Evolutionary conservation across 2,113 vertebrate species (phyloP).

Genomic region (Pygoscelis adeliae): DNA sequence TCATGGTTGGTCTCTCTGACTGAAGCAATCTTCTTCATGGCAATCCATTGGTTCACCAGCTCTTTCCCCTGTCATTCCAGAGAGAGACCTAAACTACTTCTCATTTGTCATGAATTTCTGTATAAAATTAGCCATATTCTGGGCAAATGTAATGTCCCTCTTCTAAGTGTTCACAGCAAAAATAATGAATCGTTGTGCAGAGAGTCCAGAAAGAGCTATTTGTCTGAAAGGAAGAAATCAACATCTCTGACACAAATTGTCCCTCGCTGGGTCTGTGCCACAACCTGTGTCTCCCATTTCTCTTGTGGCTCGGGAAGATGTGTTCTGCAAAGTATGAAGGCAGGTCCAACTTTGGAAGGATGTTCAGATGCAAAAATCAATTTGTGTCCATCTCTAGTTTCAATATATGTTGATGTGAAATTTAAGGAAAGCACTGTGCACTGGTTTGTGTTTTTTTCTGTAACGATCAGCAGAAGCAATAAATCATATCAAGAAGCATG

Average conservation of each 20-base stretch:
- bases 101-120: background rate
- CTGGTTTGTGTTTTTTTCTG: background rate
- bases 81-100: background rate
- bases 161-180: background rate
- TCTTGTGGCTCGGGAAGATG: background rate
- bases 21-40: background rate
- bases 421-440: background rate
- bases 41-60: background rate
- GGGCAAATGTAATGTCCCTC: background rate
- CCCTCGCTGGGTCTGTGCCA: background rate
- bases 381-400: background rate
- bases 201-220: background rate
- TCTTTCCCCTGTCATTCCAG: background rate
- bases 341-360: background rate
- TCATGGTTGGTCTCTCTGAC: background rate
- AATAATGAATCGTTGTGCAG: background rate
- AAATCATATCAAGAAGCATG: constrained; percentile 33
- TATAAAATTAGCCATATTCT: background rate
- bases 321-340: background rate
- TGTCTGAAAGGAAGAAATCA: background rate
- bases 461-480: background rate
- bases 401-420: background rate
- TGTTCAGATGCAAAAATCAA: background rate
- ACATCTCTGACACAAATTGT: background rate
- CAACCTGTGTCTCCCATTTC: background rate